phyloP scores from a whole-genome alignment of 2,797 vertebrate species.

The Mustela erminea region DNA sequence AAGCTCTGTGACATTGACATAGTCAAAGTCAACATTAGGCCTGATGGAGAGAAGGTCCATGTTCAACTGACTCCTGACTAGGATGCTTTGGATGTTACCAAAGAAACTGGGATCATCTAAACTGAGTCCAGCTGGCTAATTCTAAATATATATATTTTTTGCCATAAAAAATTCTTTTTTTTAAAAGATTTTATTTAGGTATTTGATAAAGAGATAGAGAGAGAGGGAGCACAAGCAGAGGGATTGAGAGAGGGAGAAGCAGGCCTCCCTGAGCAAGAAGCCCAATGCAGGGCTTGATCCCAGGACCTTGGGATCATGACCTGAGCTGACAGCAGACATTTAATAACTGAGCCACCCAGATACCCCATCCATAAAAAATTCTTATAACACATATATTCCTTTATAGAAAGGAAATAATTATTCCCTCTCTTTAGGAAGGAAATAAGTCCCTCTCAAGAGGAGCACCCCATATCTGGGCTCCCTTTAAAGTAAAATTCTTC shows the following conservation, averaged over 20 bases:
- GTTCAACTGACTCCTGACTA: background rate
- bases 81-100: background rate
- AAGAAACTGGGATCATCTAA: background rate
- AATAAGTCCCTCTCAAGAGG: background rate
- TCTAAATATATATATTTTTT: background rate
- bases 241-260: too few relatives aligned
- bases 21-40: background rate
- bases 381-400: background rate
- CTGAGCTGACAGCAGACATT: too few relatives aligned
- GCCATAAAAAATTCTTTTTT: background rate
- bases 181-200: background rate
- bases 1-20: background rate
- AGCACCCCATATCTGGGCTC: background rate
- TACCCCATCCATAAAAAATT: background rate
- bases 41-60: background rate
- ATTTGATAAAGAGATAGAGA: background rate
- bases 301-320: too few relatives aligned
- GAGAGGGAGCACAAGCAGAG: too few relatives aligned
- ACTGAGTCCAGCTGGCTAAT: background rate
- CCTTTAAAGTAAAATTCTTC: background rate
- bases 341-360: too few relatives aligned
- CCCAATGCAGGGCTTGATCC: too few relatives aligned
- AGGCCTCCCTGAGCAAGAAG: too few relatives aligned
- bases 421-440: background rate
- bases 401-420: background rate